Base-by-base conservation (phyloP, 1,140 invertebrate genomes). In the Neocloeon triangulifer region DNA sequence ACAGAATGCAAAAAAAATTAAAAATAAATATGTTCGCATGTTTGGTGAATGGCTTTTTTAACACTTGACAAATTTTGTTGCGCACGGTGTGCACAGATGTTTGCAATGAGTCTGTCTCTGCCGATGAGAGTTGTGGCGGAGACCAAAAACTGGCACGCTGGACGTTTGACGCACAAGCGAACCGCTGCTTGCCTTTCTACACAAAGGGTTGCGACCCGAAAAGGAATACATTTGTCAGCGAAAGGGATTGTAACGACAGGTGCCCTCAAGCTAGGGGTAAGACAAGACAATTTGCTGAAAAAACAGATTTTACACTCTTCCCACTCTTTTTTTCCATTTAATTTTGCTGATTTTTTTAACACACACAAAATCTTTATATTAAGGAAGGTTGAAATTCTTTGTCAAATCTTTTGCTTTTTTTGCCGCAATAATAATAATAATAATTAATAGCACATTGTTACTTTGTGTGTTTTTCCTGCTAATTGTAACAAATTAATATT, bases 151-250 rank as follows among this genome's bases (percentile, higher is more conserved):
- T 71, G 30, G 61, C 79, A 18, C 60, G 66, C 41, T 94, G 85
- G 85, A 77, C 75, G 53, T 95, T 81, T 61, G 79, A 88, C 50
- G 58, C 62, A 26, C 59, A 62, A 19, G 73, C 85, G 50, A 78
- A 85, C 49, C 66, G 75, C 34, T 97, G 91, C 65, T 64, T 77
- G 59, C 81, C 84, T 26, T 97, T 97, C 64, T 88, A 88, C 65
- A 95, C 84, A 61, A 73, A 71, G 36, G 88, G 88, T 39, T 91
- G 84, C 58, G 71, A 70, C 41, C 86, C 82, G 37, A 95, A 91
- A 59, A 64, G 59, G 45, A 92, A 92, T 61, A 74, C 73, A 47
- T 95, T 85, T 64, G 60, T 63, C 25, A 66, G 63, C 47, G 63
- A 70, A 51, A 64, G 69, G 38, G 64, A 67, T 49, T 95, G 89